Evolutionary conservation across 1,140 invertebrate species (phyloP).

Genomic region (Cydia strobilella): DNA sequence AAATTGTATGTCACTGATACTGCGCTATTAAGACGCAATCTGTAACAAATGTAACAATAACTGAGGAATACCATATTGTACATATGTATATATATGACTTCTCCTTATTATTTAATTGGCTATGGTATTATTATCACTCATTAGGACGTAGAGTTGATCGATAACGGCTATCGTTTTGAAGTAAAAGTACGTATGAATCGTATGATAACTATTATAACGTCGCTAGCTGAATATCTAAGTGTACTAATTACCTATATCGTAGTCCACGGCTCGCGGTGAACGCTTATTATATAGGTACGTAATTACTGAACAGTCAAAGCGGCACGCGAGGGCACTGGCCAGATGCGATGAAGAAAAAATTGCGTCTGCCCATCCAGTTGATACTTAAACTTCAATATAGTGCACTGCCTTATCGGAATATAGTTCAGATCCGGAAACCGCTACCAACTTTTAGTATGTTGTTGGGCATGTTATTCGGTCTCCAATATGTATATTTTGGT

Average conservation of each 20-base stretch:
- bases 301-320: constrained; percentile 20
- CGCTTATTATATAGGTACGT: constrained; percentile 14
- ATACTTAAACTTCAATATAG: neutral
- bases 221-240: constrained; percentile 27
- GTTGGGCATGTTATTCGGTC: too few relatives aligned
- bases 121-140: too few relatives aligned
- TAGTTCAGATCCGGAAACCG: too few relatives aligned
- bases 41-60: too few relatives aligned
- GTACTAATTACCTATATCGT: constrained; percentile 15
- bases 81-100: neutral
- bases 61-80: too few relatives aligned
- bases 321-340: neutral
- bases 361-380: neutral
- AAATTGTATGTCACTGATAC: too few relatives aligned
- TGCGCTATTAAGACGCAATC: too few relatives aligned
- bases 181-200: neutral
- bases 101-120: neutral
- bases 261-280: neutral
- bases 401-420: too few relatives aligned
- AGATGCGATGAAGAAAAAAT: neutral
- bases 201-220: neutral
- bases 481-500: too few relatives aligned
- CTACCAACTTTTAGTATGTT: too few relatives aligned
- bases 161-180: neutral
- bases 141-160: neutral